Evolutionary conservation across 2,888 invertebrate species (phyloP).

Genomic region (Cryptophagus acutangulus): DNA sequence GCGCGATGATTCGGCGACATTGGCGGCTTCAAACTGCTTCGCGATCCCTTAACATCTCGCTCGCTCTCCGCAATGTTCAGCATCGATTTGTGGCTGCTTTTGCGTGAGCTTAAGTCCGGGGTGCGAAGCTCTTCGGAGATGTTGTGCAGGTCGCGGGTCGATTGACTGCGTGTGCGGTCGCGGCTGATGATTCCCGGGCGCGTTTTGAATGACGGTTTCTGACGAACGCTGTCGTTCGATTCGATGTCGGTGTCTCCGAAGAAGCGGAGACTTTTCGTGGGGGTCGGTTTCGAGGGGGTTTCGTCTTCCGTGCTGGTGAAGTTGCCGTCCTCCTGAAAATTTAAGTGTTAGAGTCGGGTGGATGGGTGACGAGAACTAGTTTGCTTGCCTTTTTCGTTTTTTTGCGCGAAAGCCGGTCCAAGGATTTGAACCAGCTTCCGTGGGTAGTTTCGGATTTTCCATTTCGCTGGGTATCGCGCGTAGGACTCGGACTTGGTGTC

Average conservation of each 20-base stretch:
- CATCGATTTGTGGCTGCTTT: constrained; percentile 48
- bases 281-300: constrained; percentile 47
- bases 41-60: constrained; percentile 35
- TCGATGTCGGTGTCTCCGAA: constrained; percentile 81
- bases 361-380: constrained; percentile 2
- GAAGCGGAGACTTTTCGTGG: constrained; percentile 71
- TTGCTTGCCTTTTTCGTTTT: constrained; percentile 53
- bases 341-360: background rate
- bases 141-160: constrained; percentile 53
- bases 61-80: constrained; percentile 35
- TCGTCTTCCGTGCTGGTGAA: constrained; percentile 55
- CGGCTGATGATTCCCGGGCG: constrained; percentile 22
- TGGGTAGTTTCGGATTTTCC: constrained; percentile 39
- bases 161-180: constrained; percentile 39
- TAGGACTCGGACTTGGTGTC: constrained; percentile 63
- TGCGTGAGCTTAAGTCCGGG: constrained; percentile 39
- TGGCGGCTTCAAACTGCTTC: constrained; percentile 43
- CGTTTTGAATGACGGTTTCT: constrained; percentile 31
- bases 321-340: constrained; percentile 43
- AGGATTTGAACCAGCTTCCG: constrained; percentile 75
- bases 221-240: constrained; percentile 56
- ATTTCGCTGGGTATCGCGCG: constrained; percentile 46
- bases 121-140: constrained; percentile 51
- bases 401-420: constrained; percentile 68
- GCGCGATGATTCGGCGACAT: constrained; percentile 40